These are phyloP conservation scores for Meteorus cinctellus DNA, from an alignment of 2,888 invertebrate species.

Conservation along the genomic window DNA sequence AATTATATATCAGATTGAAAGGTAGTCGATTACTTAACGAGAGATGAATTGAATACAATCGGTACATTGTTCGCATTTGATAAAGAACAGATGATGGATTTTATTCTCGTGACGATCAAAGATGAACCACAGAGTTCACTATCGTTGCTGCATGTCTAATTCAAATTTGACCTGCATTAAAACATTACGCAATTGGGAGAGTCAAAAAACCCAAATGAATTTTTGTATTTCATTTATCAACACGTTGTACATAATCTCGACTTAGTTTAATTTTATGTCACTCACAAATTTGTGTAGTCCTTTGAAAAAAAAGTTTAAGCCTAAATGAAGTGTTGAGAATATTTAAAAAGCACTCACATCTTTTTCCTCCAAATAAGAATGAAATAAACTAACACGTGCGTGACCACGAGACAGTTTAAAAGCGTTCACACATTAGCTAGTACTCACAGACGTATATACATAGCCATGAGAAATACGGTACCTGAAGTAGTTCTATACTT, in stretches of 20 bases:
- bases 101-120: neutral
- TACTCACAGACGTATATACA: neutral
- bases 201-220: no score
- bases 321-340: neutral
- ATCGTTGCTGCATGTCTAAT: no score
- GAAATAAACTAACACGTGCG: slow-evolving; percentile 18
- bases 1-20: no score
- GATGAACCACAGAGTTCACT: neutral
- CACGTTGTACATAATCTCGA: no score
- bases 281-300: no score
- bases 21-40: no score
- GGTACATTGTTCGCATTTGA: no score
- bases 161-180: no score
- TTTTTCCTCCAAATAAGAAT: neutral
- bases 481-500: slow-evolving; percentile 38
- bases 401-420: slow-evolving; percentile 35
- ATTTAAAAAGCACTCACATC: neutral
- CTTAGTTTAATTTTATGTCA: no score
- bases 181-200: no score
- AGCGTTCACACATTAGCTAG: slow-evolving; percentile 28
- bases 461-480: slow-evolving; percentile 40
- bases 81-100: neutral
- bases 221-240: no score
- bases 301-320: neutral
- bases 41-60: no score